phyloP scores from a whole-genome alignment of 2,113 vertebrate species.

The Bos taurus region ARS-UCD2.0 NC_037336.1:27720501-27721000 shows the following conservation, averaged over 20 bases:
- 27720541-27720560: background rate
- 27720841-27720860: slow-evolving; percentile 13
- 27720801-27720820: background rate
- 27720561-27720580: background rate
- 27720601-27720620: background rate
- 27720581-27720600: background rate
- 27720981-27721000: background rate
- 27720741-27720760: background rate
- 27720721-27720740: background rate
- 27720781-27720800: background rate
- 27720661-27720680: background rate
- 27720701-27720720: background rate
- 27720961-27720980: background rate
- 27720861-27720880: background rate
- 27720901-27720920: background rate
- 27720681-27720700: background rate
- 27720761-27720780: background rate
- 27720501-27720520: background rate
- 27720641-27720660: background rate
- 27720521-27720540: background rate
- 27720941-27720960: slow-evolving; percentile 8
- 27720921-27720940: background rate
- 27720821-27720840: slow-evolving; percentile 7
- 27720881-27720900: background rate
- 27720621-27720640: background rate